These are phyloP conservation scores for Myrmophylax atrothorax DNA, from an alignment of 2,113 vertebrate species.

Conservation along the genomic window DNA sequence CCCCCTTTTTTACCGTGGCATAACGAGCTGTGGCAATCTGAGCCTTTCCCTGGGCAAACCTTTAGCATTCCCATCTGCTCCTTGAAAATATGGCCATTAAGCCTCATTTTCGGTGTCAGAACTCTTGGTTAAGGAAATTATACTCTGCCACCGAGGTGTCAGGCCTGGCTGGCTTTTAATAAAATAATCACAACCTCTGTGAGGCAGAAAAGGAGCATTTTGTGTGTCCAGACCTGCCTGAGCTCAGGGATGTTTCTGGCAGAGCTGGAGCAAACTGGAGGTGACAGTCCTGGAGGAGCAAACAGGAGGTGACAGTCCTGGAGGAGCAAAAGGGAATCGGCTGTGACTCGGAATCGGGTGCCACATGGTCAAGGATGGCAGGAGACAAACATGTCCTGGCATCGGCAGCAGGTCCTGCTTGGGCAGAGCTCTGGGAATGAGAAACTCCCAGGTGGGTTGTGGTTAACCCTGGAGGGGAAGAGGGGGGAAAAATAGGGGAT, in stretches of 20 bases:
- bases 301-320: background rate
- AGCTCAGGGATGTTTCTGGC: background rate
- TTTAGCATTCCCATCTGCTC: conserved; percentile 58
- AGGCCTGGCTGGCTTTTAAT: conserved; percentile 41
- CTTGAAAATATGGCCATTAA: conserved; percentile 60
- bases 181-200: background rate
- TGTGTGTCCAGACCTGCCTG: background rate
- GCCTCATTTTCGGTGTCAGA: conserved; percentile 63
- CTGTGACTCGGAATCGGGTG: background rate
- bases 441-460: background rate
- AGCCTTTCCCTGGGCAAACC: background rate
- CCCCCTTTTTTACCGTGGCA: background rate
- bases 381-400: background rate
- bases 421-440: background rate
- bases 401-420: background rate
- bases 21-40: background rate
- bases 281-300: background rate
- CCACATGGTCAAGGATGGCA: background rate
- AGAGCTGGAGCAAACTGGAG: background rate
- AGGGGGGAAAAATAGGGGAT: background rate
- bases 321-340: background rate
- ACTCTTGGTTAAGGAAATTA: conserved; percentile 52
- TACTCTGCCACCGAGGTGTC: conserved; percentile 51
- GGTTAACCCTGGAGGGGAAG: background rate
- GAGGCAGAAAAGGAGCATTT: background rate